Evolutionary conservation across 2,888 invertebrate species (phyloP).

Genomic region (Microctonus brassicae): DNA sequence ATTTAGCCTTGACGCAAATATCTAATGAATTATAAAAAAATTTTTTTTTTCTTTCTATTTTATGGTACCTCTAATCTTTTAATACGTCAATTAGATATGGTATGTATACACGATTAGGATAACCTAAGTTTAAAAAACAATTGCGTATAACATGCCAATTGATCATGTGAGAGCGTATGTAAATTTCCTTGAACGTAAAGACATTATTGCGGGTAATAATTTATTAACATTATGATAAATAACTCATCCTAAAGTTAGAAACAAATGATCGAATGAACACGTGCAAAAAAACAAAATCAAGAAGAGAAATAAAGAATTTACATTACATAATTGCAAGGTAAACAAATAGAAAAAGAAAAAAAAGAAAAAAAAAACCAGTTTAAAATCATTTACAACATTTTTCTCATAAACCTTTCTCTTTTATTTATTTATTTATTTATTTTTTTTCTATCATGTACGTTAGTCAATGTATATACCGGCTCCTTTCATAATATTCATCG

Average conservation of each 20-base stretch:
- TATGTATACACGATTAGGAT: background rate
- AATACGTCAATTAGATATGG: background rate
- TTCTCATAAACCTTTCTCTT: background rate
- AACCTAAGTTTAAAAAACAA: background rate
- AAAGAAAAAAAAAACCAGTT: background rate
- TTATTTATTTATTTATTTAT: background rate
- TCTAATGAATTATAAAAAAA: background rate
- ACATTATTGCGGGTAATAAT: background rate
- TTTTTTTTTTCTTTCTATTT: background rate
- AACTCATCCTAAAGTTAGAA: too few species aligned
- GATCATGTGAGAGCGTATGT: background rate
- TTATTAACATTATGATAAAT: too few species aligned
- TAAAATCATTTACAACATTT: background rate
- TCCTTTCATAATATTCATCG: conserved; percentile 4
- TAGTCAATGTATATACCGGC: background rate
- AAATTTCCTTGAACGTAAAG: background rate
- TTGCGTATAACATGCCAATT: background rate
- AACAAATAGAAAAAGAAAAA: background rate
- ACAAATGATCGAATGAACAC: too few species aligned
- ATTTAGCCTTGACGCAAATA: too few species aligned
- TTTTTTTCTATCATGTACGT: too few species aligned
- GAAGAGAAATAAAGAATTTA: background rate
- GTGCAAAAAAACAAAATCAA: too few species aligned
- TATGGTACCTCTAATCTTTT: background rate
- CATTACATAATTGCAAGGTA: background rate